Base-by-base conservation (phyloP, 35 echinoderm and acorn worm genomes). In the Ptychodera flava region DNA sequence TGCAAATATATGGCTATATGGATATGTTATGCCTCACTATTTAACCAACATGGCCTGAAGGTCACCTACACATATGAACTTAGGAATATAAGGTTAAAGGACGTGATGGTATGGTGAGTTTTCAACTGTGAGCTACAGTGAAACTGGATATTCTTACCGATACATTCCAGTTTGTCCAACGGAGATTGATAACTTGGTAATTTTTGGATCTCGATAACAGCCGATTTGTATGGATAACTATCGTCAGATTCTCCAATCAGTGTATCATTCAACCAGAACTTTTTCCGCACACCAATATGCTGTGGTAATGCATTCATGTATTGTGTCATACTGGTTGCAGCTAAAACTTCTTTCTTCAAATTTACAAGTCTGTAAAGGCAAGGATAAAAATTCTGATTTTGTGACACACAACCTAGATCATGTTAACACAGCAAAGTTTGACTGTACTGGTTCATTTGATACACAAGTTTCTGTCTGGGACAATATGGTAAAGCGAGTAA, bases 271-370 rank as follows among this genome's bases (percentile, higher is more conserved):
- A 99, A 88, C 77, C 96, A 94, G 35, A 94, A 90, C 82, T 91
- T 99, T 79, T 83, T 80, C 31, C 34, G 35, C 32, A 99, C 91
- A 33, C 96, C 93, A 36, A 99, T 92, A 79, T 99, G 93, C 85
- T 94, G 85, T 30, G 96, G 96, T 37, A 85, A 78, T 36, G 96
- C 92, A 86, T 92, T 36, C 35, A 90, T 90, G 82, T 99, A 99
- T 85, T 86, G 89, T 79, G 96, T 99, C 96, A 99, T 99, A 31
- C 92, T 90, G 1, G 86, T 99, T 15, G 93, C 96, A 22, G 88
- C 90, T 27, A 88, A 78, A 16, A 76, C 15, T 81, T 99, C 96
- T 78, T 88, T 94, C 0, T 78, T 83, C 2, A 88, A 35, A 88
- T 99, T 99, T 16, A 90, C 77, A 86, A 93, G 86, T 78, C 96